A percentile compares a stretch with the other conserved stretches of the same genome.
Evolutionary conservation across 1,140 invertebrate genomes (phyloP).

Genomic region (Drosophila jambulina): DNA sequence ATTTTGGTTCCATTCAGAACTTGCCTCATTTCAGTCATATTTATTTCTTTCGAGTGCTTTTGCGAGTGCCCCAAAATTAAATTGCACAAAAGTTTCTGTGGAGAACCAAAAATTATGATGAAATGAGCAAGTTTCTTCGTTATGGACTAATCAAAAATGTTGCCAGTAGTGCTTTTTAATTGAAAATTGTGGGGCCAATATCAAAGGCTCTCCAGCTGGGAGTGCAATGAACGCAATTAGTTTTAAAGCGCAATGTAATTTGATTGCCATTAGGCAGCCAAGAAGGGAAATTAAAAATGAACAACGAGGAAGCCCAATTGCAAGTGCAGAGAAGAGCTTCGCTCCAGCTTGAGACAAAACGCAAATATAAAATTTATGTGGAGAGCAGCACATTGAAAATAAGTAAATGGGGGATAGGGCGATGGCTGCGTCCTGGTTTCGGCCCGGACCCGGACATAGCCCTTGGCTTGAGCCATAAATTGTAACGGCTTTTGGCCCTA

Average conservation of each 20-base stretch:
- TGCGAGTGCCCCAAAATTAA: conserved; percentile 28
- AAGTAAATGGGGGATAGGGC: conserved; percentile 46
- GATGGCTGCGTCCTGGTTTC: conserved; percentile 1
- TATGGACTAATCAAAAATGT: conserved; percentile 35
- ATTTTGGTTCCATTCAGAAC: conserved; percentile 29
- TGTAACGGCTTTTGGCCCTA: conserved; percentile 68
- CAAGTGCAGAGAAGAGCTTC: conserved; percentile 30
- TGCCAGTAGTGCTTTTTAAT: conserved; percentile 61
- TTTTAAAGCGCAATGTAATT: conserved; percentile 60
- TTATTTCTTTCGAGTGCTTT: conserved; percentile 23
- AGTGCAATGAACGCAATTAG: conserved; percentile 60
- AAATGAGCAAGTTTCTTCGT: conserved; percentile 41
- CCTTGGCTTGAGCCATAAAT: conserved; percentile 67
- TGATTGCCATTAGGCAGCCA: conserved; percentile 45
- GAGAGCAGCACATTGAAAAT: conserved; percentile 56
- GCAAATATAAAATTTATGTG: conserved; percentile 67
- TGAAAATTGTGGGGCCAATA: conserved; percentile 51
- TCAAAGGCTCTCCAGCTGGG: conserved; percentile 17
- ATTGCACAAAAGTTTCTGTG: conserved; percentile 51
- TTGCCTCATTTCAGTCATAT: conserved; percentile 37
- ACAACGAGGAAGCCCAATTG: conserved; percentile 9
- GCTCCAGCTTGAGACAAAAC: conserved; percentile 16
- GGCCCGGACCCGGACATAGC: conserved; percentile 6
- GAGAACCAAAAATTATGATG: conserved; percentile 27
- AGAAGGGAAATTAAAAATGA: conserved; percentile 53